These are phyloP conservation scores for Diabrotica balteata DNA, from an alignment of 2,888 invertebrate species.

Conservation along the genomic window DNA sequence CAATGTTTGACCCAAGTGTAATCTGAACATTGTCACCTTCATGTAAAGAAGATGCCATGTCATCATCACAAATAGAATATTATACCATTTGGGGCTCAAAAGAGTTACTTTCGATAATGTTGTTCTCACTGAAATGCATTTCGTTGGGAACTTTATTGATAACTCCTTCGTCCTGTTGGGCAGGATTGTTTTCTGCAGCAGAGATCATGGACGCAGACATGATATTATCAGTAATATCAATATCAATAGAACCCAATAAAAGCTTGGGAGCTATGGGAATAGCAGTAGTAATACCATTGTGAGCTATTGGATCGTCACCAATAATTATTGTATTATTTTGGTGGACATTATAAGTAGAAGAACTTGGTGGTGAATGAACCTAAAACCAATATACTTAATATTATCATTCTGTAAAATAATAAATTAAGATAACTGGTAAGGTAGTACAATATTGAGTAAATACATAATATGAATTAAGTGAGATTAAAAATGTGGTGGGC, in stretches of 20 bases:
- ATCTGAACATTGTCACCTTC: neutral
- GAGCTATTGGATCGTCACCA: neutral
- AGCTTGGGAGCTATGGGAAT: neutral
- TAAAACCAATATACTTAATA: neutral
- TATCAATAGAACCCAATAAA: neutral
- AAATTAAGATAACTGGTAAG: too few species aligned
- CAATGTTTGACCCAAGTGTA: neutral
- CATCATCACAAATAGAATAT: neutral
- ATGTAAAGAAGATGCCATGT: neutral
- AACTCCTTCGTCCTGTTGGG: neutral
- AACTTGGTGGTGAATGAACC: constrained; percentile 3
- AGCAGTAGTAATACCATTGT: constrained; percentile 7
- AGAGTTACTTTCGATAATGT: neutral
- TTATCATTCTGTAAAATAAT: too few species aligned
- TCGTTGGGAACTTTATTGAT: neutral
- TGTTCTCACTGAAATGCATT: neutral
- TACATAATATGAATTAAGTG: too few species aligned
- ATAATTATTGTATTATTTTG: neutral
- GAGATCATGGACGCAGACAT: too few species aligned
- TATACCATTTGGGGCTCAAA: neutral
- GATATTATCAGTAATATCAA: too few species aligned
- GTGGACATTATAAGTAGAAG: neutral
- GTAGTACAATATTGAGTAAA: too few species aligned
- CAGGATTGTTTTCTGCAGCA: neutral
- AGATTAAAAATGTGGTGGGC: too few species aligned